phyloP scores from a whole-genome alignment of 2,888 invertebrate genomes.

The Zhengitettix transpicula region DNA sequence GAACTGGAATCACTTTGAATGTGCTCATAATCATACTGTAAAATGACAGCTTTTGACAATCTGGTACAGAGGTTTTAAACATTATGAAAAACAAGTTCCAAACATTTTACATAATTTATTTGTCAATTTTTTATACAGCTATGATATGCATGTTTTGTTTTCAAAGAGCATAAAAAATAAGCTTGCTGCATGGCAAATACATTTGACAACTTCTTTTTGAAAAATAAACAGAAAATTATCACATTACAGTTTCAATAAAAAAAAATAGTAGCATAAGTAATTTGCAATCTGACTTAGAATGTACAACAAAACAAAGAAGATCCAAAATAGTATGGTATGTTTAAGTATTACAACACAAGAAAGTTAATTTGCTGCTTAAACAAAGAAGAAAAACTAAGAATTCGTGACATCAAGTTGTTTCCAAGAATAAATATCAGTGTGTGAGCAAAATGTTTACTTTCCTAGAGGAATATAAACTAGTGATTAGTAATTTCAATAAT shows the following conservation, averaged over 20 bases:
- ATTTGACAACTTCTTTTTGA: not conserved
- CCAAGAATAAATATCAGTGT: no score
- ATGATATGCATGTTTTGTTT: slow-evolving; percentile 80
- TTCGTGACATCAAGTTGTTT: no score
- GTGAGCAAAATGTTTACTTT: no score
- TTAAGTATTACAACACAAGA: no score
- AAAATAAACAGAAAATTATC: not conserved
- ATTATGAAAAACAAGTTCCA: not conserved
- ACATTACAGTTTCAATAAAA: slow-evolving; percentile 1
- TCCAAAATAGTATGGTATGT: slow-evolving; percentile 8
- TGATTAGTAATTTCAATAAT: no score
- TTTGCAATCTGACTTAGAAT: slow-evolving; percentile 13
- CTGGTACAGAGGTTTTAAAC: no score
- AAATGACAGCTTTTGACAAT: no score
- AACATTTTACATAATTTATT: not conserved
- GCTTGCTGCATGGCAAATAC: not conserved
- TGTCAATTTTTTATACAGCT: slow-evolving; percentile 56
- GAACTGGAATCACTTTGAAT: no score
- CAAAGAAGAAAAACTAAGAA: no score
- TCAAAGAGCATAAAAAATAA: slow-evolving; percentile 38
- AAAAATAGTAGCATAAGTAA: slow-evolving; percentile 11
- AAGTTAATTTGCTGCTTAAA: no score
- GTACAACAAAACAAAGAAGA: slow-evolving; percentile 10
- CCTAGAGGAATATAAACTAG: no score
- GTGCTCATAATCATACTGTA: no score